Percentiles rank a stretch among this genome's conserved stretches.
phyloP scores from a whole-genome alignment of 2,888 invertebrate genomes.

The Apodemia mormo region DNA sequence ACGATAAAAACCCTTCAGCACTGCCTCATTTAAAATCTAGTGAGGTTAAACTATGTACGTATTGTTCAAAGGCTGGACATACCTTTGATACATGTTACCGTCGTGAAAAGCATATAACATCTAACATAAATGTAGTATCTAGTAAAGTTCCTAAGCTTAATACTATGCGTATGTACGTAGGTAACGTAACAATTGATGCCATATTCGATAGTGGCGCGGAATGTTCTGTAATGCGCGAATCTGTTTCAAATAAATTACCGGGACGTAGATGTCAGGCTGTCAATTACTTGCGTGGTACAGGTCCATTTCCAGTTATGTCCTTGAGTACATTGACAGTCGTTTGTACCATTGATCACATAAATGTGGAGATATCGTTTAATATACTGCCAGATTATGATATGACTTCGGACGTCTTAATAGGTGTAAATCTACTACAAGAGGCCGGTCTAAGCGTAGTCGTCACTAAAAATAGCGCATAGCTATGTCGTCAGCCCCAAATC shows the following conservation, averaged over 20 bases:
- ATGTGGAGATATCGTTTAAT: constrained; percentile 25
- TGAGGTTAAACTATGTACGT: constrained; percentile 28
- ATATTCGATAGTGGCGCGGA: constrained; percentile 39
- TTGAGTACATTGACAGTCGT: constrained; percentile 21
- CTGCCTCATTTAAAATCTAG: too few species aligned
- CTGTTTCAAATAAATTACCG: constrained; percentile 36
- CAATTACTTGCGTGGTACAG: constrained; percentile 25
- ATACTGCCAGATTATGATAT: constrained; percentile 26
- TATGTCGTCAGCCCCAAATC: too few species aligned
- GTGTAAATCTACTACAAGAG: constrained; percentile 25
- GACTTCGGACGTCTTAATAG: constrained; percentile 26
- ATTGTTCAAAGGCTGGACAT: constrained; percentile 38
- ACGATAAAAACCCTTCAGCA: too few species aligned
- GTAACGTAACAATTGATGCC: too few species aligned
- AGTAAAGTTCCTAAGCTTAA: too few species aligned
- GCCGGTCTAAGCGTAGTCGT: constrained; percentile 5
- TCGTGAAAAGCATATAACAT: constrained; percentile 34
- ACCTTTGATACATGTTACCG: constrained; percentile 39
- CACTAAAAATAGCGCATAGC: too few species aligned
- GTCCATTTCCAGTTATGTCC: constrained; percentile 22
- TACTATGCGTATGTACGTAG: too few species aligned
- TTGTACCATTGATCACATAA: constrained; percentile 25
- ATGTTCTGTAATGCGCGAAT: constrained; percentile 39
- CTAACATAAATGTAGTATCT: constrained; percentile 28
- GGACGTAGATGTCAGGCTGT: constrained; percentile 32